Percentiles rank a stretch among this genome's conserved stretches.
phyloP scores from a whole-genome alignment of 2,888 invertebrate genomes.

The Mythimna ferrago region DNA sequence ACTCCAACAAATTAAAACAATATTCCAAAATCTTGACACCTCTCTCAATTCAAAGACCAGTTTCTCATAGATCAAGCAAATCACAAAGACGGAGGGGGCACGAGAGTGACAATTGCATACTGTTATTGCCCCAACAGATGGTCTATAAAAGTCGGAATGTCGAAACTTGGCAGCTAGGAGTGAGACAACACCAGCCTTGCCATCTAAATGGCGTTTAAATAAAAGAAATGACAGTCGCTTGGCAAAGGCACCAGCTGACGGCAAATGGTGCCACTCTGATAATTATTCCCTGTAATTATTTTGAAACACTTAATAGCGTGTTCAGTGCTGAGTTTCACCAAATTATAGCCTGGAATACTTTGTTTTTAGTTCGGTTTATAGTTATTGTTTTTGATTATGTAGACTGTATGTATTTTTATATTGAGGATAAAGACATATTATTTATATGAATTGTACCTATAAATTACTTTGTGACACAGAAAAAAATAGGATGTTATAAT shows the following conservation, averaged over 20 bases:
- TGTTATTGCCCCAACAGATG: constrained; percentile 75
- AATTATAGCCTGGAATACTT: constrained; percentile 71
- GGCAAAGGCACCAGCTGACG: constrained; percentile 77
- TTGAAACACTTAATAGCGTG: constrained; percentile 77
- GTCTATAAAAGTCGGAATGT: constrained; percentile 82
- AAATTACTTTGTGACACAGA: constrained; percentile 2
- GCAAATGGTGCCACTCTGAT: constrained; percentile 74
- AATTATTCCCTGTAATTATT: constrained; percentile 80
- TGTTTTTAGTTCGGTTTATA: constrained; percentile 61
- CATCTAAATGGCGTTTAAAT: constrained; percentile 67
- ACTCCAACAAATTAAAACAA: neutral
- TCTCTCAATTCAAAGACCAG: constrained; percentile 25
- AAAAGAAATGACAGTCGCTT: constrained; percentile 77
- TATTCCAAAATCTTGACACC: constrained; percentile 10
- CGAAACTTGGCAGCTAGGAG: constrained; percentile 76
- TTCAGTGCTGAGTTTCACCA: constrained; percentile 71
- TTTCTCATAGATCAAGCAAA: constrained; percentile 53
- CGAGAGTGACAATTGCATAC: constrained; percentile 68
- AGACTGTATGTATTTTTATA: constrained; percentile 30
- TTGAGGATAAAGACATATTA: constrained; percentile 9
- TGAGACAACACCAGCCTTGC: constrained; percentile 72
- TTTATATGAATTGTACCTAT: neutral
- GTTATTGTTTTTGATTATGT: constrained; percentile 43
- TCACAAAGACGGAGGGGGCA: constrained; percentile 71
- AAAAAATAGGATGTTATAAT: neutral